phyloP scores from a whole-genome alignment of 2,888 invertebrate genomes.

The Drosophila rubida region DNA sequence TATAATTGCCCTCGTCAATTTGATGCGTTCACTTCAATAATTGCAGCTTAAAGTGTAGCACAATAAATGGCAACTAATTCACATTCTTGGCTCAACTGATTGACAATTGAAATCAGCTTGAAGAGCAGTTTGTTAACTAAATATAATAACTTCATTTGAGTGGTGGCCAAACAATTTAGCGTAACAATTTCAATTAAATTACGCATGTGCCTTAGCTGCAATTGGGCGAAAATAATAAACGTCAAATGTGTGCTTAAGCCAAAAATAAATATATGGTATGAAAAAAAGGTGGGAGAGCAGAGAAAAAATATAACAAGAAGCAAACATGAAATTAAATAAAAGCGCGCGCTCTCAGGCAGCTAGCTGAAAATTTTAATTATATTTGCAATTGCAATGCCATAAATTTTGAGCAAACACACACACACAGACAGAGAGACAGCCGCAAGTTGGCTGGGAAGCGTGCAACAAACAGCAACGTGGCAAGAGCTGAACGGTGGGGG shows the following conservation, averaged over 20 bases:
- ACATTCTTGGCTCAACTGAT: not conserved
- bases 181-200: constrained; percentile 16
- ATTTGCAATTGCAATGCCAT: constrained; percentile 80
- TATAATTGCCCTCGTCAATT: not conserved
- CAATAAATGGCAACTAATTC: not conserved
- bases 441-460: constrained; percentile 44
- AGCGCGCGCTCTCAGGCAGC: constrained; percentile 41
- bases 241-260: constrained; percentile 42
- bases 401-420: constrained; percentile 57
- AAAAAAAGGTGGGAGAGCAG: not conserved
- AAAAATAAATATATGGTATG: constrained; percentile 2
- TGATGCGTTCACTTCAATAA: not conserved
- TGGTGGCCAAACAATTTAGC: not conserved
- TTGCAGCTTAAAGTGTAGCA: not conserved
- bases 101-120: not conserved
- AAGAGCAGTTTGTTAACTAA: too few relatives aligned
- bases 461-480: constrained; percentile 34
- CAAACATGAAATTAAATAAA: constrained; percentile 53
- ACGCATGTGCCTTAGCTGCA: constrained; percentile 38
- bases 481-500: not conserved
- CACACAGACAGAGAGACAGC: constrained; percentile 27
- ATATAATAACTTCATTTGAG: not conserved
- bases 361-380: constrained; percentile 78
- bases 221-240: constrained; percentile 59
- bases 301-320: constrained; percentile 21